Percentiles rank a stretch among this genome's conserved stretches.
Evolutionary conservation across 2,113 vertebrate genomes (phyloP).

Genomic region (Ornithorhynchus anatinus): DNA sequence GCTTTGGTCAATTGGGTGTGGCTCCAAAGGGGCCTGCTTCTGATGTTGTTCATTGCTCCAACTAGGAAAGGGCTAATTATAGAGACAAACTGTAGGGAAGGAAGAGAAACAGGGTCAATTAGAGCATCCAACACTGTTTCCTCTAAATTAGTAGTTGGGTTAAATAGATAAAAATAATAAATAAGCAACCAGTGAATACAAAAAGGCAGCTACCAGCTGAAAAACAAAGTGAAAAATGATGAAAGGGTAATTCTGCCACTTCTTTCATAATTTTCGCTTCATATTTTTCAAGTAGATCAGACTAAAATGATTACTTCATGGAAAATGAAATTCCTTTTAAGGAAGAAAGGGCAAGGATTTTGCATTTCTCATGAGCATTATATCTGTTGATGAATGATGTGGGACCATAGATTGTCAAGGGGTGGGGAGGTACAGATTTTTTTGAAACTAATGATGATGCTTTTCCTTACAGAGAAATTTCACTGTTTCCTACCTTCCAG

Average conservation of each 20-base stretch:
- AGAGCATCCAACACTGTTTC: slow-evolving; percentile 65
- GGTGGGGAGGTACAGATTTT: no score
- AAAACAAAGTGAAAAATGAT: background rate
- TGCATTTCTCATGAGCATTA: no score
- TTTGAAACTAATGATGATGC: no score
- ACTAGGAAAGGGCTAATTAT: slow-evolving; percentile 69
- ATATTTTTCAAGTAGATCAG: slow-evolving; percentile 22
- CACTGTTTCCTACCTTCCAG: no score
- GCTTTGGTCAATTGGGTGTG: slow-evolving; percentile 64
- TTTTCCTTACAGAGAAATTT: no score
- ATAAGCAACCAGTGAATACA: slow-evolving; percentile 24
- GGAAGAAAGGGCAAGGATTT: background rate
- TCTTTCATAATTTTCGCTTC: slow-evolving; percentile 19
- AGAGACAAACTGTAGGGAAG: slow-evolving; percentile 67
- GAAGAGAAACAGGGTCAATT: slow-evolving; percentile 67
- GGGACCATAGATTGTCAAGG: no score
- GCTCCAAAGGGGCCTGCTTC: slow-evolving; percentile 52
- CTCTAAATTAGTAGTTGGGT: slow-evolving; percentile 68
- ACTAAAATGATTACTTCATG: background rate
- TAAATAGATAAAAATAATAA: slow-evolving; percentile 38
- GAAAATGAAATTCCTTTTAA: background rate
- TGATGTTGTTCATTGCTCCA: slow-evolving; percentile 50
- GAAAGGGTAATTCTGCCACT: background rate
- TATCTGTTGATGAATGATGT: no score
- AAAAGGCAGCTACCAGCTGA: slow-evolving; percentile 20